Conservation (phyloP, 2,113 vertebrate species). For the Erinaceus europaeus region DNA sequence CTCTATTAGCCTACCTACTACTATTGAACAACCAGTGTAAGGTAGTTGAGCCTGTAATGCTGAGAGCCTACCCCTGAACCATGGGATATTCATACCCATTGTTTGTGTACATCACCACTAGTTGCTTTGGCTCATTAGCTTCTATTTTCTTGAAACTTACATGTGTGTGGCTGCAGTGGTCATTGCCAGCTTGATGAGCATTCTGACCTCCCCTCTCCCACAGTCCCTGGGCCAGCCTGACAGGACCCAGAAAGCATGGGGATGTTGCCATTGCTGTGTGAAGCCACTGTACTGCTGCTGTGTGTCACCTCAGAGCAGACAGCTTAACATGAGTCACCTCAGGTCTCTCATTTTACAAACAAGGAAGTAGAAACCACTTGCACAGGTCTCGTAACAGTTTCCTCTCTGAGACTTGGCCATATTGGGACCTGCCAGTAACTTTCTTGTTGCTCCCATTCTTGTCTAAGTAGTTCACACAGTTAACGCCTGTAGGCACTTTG, state of each 20-base stretch:
- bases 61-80: too few species aligned
- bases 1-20: too few species aligned
- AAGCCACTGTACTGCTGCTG: background rate
- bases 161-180: background rate
- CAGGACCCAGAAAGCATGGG: background rate
- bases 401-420: background rate
- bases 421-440: background rate
- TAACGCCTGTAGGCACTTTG: background rate
- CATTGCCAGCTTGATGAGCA: background rate
- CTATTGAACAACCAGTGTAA: too few species aligned
- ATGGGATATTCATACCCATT: too few species aligned
- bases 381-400: background rate
- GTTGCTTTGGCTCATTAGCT: background rate
- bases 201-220: background rate
- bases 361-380: background rate
- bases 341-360: background rate
- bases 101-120: background rate
- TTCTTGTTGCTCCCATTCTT: background rate
- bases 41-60: background rate
- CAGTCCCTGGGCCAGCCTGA: background rate
- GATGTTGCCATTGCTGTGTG: too few species aligned
- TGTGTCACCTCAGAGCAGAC: background rate
- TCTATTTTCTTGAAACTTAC: background rate
- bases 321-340: background rate
- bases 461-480: background rate